Evolutionary conservation across 2,888 invertebrate species (phyloP), one percentile per base, ranked within the genome.

Genomic region (Geotrupes spiniger): DNA sequence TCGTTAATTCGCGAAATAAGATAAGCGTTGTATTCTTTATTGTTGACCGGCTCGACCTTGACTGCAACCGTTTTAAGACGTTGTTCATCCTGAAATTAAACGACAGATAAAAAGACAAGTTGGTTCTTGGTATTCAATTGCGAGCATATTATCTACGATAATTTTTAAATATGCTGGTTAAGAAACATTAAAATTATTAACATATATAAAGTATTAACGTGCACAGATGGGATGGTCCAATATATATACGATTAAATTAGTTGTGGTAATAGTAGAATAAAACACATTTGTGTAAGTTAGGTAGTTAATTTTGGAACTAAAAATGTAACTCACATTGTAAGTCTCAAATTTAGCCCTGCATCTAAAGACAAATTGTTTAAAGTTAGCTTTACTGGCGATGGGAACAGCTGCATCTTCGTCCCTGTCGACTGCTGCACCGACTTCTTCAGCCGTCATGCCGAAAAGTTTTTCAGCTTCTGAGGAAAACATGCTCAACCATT

Each of bases 401-500:
- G 80, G 78, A 40, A 82, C 76, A 66, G 84, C 89, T 3, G 75
- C 79, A 1, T 81, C 76, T 49, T 82, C 79, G 72, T 91, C 81
- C 56, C 76, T 75, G 16, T 85, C 83, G 42, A 85, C 81, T 52
- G 89, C 72, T 54, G 84, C 79, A 0, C 95, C 97, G 17, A 97
- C 74, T 58, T 91, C 87, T 28, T 88, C 82, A 0, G 92, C 80
- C 1, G 78, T 75, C 43, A 75, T 77, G 2, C 85, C 87, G 14
- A 96, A 69, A 53, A 97, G 73, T 46, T 81, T 78, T 69, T 94
- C 93, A 0, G 87, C 92, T 16, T 84, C 77, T 37, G 89, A 87
- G 62, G 86, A 90, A 76, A 99, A 99, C 54, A 90, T 84, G 1
- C 94, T 96, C 5, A 89, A 84, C 87, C 97, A 97, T 58, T 88